Percentiles rank a stretch among this genome's conserved stretches.
phyloP scores from a whole-genome alignment of 1,140 invertebrate genomes.

The Pseudomyrmex cubaensis region DNA sequence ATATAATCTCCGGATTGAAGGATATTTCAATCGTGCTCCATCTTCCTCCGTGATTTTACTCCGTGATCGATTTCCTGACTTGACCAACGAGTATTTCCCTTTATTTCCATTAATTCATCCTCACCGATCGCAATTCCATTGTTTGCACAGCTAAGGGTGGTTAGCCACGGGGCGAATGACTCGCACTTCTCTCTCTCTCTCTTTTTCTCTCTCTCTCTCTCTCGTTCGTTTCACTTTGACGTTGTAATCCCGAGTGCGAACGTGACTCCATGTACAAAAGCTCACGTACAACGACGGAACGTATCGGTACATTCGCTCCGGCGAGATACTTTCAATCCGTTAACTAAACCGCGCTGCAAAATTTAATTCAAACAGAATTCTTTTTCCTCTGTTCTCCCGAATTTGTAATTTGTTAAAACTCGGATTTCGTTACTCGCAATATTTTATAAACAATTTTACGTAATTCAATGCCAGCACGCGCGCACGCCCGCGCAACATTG shows the following conservation, averaged over 20 bases:
- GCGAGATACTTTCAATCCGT: neutral
- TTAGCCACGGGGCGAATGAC: constrained; percentile 5
- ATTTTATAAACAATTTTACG: no score
- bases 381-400: no score
- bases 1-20: constrained; percentile 51
- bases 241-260: constrained; percentile 29
- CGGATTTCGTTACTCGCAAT: no score
- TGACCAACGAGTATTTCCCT: constrained; percentile 20
- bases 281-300: constrained; percentile 24
- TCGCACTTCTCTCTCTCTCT: neutral
- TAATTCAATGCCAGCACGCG: no score
- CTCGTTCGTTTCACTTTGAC: neutral
- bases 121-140: constrained; percentile 46
- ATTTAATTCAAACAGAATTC: constrained; percentile 15
- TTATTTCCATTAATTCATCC: constrained; percentile 48
- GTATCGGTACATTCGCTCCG: constrained; percentile 18
- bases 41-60: neutral
- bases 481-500: no score
- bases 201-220: neutral
- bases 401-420: neutral
- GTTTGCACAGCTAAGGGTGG: constrained; percentile 13
- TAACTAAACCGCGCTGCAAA: constrained; percentile 2
- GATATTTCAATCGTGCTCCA: constrained; percentile 39
- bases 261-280: constrained; percentile 42
- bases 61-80: constrained; percentile 24